A percentile compares a stretch with the other conserved stretches of the same genome.
phyloP scores from a whole-genome alignment of 2,888 invertebrate species.

The Harpalus rubripes region DNA sequence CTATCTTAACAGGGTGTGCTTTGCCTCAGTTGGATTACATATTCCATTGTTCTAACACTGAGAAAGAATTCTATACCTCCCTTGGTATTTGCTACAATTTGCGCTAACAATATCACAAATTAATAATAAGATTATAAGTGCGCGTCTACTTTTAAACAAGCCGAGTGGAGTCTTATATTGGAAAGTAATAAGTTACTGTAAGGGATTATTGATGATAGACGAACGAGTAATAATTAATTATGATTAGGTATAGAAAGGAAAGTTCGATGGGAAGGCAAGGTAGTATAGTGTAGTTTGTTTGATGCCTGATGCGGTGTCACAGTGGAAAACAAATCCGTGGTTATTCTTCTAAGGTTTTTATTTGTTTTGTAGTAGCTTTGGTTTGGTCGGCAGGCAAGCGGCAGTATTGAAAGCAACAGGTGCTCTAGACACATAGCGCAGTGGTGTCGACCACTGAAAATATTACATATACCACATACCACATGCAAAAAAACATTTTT shows the following conservation, averaged over 20 bases:
- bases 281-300: too few species aligned
- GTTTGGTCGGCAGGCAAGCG: constrained; percentile 9
- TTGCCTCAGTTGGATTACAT: constrained; percentile 39
- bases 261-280: background rate
- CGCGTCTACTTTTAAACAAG: background rate
- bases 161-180: too few species aligned
- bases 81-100: constrained; percentile 42
- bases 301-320: background rate
- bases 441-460: background rate
- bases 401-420: constrained; percentile 45
- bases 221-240: constrained; percentile 40
- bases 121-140: constrained; percentile 15
- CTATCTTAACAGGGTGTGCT: constrained; percentile 58
- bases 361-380: constrained; percentile 26
- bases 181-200: background rate
- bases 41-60: constrained; percentile 55
- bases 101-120: constrained; percentile 35
- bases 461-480: background rate
- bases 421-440: constrained; percentile 39
- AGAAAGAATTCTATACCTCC: constrained; percentile 39
- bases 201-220: constrained; percentile 22
- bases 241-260: background rate
- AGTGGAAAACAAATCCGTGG: constrained; percentile 27
- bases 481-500: background rate
- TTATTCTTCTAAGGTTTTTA: constrained; percentile 25